These are phyloP conservation scores for Campopleginae sp. DNA, from an alignment of 2,888 invertebrate genomes.

Conservation along the genomic window DNA sequence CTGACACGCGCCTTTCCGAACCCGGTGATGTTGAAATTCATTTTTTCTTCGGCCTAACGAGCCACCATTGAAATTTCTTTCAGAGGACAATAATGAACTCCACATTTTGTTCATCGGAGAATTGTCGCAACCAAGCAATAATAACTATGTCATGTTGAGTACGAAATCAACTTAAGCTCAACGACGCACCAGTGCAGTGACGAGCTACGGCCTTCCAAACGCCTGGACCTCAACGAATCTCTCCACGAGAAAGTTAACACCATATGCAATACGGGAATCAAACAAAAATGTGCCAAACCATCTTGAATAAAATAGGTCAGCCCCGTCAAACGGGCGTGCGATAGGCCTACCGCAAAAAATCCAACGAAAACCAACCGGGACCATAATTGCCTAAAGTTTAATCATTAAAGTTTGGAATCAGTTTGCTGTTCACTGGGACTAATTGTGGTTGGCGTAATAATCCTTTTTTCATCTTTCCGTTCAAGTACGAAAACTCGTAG, in stretches of 20 bases:
- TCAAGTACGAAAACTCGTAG: not conserved
- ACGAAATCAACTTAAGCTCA: not conserved
- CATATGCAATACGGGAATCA: not conserved
- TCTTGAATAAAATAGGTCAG: conserved; percentile 38
- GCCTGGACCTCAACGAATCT: not conserved
- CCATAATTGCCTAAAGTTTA: conserved; percentile 51
- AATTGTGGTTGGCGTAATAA: not conserved
- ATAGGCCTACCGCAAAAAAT: conserved; percentile 23
- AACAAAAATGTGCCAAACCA: not conserved
- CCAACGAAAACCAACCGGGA: conserved; percentile 5
- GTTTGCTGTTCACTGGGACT: not conserved
- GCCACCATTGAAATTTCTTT: not conserved
- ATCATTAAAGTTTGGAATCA: conserved; percentile 33
- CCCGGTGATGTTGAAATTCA: not conserved
- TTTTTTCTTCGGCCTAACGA: not conserved
- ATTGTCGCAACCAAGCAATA: conserved; percentile 22
- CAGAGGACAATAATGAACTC: conserved; percentile 1
- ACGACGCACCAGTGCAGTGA: not conserved
- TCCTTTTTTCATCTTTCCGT: not conserved
- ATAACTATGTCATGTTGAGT: conserved; percentile 38
- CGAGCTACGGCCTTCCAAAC: not conserved
- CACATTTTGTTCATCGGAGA: not conserved
- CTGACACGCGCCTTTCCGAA: conserved; percentile 2
- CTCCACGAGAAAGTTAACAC: not conserved
- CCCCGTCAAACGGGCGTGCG: not conserved